Percentiles rank a stretch among this genome's conserved stretches.
phyloP scores from a whole-genome alignment of 2,113 vertebrate species.

The Probosciger aterrimus region DNA sequence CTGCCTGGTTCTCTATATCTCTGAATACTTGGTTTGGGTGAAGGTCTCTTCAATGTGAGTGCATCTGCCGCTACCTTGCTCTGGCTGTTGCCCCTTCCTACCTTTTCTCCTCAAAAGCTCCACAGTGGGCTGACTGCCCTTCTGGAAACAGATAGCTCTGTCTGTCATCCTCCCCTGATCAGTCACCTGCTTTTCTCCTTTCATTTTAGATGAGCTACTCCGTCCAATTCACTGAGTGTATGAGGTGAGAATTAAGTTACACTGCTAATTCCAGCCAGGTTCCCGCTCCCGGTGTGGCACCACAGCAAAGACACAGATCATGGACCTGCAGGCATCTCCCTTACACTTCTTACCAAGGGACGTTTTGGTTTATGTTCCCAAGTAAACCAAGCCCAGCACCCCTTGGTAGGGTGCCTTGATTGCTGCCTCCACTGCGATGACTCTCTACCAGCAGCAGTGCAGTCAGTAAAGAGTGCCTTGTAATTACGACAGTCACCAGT shows the following conservation, averaged over 20 bases:
- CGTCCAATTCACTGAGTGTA: accelerated
- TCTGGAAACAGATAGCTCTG: not conserved
- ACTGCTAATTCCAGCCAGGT: not conserved
- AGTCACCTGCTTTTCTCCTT: not conserved
- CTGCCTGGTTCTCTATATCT: not conserved
- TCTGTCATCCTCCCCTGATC: not conserved
- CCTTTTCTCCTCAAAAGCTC: not conserved
- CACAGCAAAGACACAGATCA: not conserved
- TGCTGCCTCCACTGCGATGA: not conserved
- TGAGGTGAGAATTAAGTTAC: not conserved
- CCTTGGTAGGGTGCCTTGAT: not conserved
- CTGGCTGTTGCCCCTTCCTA: not conserved
- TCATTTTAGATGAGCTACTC: not conserved
- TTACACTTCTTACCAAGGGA: not conserved
- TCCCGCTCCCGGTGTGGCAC: not conserved
- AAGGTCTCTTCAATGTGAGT: not conserved
- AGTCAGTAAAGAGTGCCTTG: not conserved
- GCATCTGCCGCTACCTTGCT: not conserved
- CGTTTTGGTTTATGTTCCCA: not conserved
- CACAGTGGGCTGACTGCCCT: not conserved
- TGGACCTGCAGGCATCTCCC: not conserved
- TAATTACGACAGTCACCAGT: not conserved
- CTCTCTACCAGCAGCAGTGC: not conserved
- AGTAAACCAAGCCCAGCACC: not conserved
- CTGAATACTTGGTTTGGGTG: not conserved